Conservation (phyloP, 2,888 invertebrate genomes). For the Leptinotarsa haldemani region DNA sequence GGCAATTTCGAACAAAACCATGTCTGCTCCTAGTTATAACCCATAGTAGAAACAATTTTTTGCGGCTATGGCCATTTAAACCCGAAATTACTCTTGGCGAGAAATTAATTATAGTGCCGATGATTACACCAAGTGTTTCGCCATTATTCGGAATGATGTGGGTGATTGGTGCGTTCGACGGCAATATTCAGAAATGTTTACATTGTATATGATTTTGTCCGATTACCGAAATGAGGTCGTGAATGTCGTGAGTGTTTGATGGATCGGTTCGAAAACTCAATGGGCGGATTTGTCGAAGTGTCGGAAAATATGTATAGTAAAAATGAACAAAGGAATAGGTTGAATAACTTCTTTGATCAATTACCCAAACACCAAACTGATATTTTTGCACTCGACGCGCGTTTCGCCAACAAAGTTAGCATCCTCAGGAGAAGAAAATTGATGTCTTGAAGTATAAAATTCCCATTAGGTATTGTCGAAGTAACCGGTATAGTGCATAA, state of each 20-base stretch:
- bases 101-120: constrained; percentile 3
- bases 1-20: not conserved
- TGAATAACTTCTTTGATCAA: no score
- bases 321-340: not conserved
- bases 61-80: not conserved
- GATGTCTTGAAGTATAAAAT: no score
- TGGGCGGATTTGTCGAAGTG: not conserved
- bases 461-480: no score
- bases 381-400: no score
- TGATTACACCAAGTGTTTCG: constrained; percentile 12
- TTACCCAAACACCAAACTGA: no score
- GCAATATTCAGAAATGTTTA: constrained; percentile 18
- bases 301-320: not conserved
- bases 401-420: no score
- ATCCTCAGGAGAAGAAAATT: no score
- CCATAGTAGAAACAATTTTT: constrained; percentile 12
- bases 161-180: constrained; percentile 18
- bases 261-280: constrained; percentile 4
- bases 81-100: constrained; percentile 4
- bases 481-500: no score
- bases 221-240: constrained; percentile 14
- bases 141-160: constrained; percentile 18
- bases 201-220: constrained; percentile 15
- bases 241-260: not conserved
- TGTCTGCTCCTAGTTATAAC: not conserved